Evolutionary conservation across 2,113 vertebrate genomes (phyloP).

Genomic region (Setophaga kirtlandii): DNA sequence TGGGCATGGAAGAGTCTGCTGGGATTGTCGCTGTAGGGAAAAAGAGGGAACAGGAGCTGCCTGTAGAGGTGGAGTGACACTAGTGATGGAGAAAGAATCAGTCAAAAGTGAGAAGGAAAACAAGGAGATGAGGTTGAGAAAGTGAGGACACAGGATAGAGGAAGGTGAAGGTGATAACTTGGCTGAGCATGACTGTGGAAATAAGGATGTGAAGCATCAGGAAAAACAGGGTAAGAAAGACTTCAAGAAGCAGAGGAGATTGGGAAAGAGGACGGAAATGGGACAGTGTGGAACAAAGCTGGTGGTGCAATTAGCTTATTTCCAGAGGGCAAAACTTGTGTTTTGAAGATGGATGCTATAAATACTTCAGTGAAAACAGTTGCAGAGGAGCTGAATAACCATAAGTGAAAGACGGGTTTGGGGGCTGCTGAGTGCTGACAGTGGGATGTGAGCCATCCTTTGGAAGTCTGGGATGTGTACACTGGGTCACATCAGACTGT

Average conservation of each 20-base stretch:
- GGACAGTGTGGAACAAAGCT: not conserved
- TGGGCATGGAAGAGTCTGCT: not conserved
- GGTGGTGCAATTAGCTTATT: not conserved
- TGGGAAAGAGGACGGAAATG: not conserved
- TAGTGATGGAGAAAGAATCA: not conserved
- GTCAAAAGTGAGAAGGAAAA: not conserved
- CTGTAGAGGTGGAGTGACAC: not conserved
- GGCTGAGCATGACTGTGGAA: not conserved
- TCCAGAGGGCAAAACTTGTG: not conserved
- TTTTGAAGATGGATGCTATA: slow-evolving; percentile 42
- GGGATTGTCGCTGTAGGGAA: not conserved
- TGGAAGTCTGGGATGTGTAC: not conserved
- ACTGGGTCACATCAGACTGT: not conserved
- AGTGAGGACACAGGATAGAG: not conserved
- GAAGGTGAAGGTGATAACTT: not conserved
- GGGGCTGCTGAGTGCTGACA: not conserved
- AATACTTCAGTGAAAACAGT: slow-evolving; percentile 31
- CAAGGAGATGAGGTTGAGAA: not conserved
- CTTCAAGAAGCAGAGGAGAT: not conserved
- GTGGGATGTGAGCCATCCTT: not conserved
- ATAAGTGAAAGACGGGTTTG: not conserved
- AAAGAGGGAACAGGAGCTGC: not conserved
- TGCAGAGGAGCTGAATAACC: slow-evolving; percentile 4
- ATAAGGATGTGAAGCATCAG: not conserved
- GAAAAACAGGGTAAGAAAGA: not conserved